Base-by-base conservation (phyloP, 2,888 invertebrate species). In the Lepidochrysops patricia region DNA sequence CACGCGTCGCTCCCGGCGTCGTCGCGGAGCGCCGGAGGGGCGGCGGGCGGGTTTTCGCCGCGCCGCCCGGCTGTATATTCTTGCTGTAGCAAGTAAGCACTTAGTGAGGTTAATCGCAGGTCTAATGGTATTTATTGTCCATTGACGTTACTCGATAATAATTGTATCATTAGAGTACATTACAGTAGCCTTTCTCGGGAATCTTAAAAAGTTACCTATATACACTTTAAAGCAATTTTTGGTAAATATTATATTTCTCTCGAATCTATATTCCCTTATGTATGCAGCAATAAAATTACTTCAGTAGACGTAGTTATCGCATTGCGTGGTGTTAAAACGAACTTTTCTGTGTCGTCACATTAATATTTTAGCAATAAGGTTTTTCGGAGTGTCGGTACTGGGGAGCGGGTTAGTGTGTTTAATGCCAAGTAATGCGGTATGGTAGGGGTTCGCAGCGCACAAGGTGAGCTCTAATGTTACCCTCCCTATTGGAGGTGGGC, bases 401-500 rank as follows among this genome's bases (percentile, higher is more conserved):
- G 43, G 52, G 52, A 26, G 54, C 49, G 58, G 54, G 67, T 67
- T 65, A 65, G 73, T 70, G 71, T 63, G 65, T 67, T 72, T 72
- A 74, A 75, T 77, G 82, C 74, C 77, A 73, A 70, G 74, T 75
- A 74, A 70, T 68, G 77, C 71, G 77, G 74, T 80, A 72, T 73
- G 72, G 64, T 82, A 86, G 85, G 86, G 84, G 85, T 84, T 84
- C 83, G 88, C 87, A 87, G 84, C 89, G 89, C 89, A 89, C 89
- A 89, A 88, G 85, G 87, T 82, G 88, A 86, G 86, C 87, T 86
- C 86, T 85, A 76, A 83, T 84, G 83, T 84, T 83, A 84, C 82
- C 84, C 87, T 87, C 89, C 86, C 87, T 89, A 88, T 89, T 89
- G 89, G 88, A 87, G 88, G 87, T 87, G 88, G 88, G 88, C 88